Conservation (phyloP, 1,140 invertebrate species). For the Protaetia brevitarsis region DNA sequence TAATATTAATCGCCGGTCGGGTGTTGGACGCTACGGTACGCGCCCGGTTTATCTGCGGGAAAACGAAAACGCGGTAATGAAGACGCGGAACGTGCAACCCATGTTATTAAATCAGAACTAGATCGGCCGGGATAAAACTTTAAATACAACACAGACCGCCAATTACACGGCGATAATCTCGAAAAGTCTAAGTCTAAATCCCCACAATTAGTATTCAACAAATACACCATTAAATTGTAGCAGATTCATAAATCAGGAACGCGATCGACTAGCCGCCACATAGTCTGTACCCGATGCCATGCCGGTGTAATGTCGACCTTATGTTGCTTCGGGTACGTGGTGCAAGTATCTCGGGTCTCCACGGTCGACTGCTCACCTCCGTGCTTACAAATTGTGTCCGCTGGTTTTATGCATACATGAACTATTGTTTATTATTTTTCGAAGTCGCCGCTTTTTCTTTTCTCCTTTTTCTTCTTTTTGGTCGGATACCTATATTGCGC, state of each 20-base stretch:
- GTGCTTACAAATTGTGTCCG: constrained; percentile 47
- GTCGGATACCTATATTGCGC: neutral
- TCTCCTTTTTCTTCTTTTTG: constrained; percentile 4
- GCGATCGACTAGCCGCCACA: constrained; percentile 32
- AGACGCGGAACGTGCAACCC: constrained; percentile 19
- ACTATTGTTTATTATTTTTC: constrained; percentile 48
- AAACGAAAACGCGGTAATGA: constrained; percentile 9
- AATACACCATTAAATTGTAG: constrained; percentile 30
- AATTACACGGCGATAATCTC: constrained; percentile 22
- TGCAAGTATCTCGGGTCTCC: constrained; percentile 41
- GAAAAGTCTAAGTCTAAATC: constrained; percentile 28
- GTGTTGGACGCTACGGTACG: neutral
- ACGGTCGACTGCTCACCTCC: constrained; percentile 41
- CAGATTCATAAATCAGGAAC: constrained; percentile 33
- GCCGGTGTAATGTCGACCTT: constrained; percentile 34
- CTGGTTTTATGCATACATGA: constrained; percentile 48
- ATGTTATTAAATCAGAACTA: constrained; percentile 20
- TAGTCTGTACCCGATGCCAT: constrained; percentile 13
- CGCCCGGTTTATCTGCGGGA: constrained; percentile 8
- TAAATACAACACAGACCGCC: constrained; percentile 23
- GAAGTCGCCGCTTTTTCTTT: neutral
- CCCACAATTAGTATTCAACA: constrained; percentile 35
- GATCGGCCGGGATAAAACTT: constrained; percentile 19
- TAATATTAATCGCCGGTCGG: constrained; percentile 19
- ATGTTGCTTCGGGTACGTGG: constrained; percentile 30